These are phyloP conservation scores for Druon quercuslanigerum DNA, from an alignment of 1,140 invertebrate genomes.

Conservation along the genomic window DNA sequence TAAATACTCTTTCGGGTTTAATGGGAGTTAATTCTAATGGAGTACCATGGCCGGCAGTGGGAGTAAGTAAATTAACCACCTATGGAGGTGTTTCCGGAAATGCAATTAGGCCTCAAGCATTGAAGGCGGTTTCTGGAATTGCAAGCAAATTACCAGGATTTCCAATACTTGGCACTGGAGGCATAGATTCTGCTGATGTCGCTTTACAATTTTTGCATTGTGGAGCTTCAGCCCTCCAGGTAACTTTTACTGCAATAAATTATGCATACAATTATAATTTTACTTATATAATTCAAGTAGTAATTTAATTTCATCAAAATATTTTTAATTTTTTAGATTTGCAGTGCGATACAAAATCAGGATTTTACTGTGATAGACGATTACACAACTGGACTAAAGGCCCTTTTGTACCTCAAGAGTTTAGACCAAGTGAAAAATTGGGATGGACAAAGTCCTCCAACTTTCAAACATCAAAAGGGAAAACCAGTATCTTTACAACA, in stretches of 20 bases:
- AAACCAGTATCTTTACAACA: constrained; percentile 84
- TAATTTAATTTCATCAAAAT: neutral
- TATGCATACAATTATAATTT: constrained; percentile 9
- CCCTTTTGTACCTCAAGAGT: constrained; percentile 89
- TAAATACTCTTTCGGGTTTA: constrained; percentile 96
- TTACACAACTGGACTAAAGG: constrained; percentile 92
- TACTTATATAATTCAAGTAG: neutral
- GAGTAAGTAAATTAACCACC: constrained; percentile 88
- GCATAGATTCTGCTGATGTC: constrained; percentile 96
- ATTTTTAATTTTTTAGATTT: constrained; percentile 79
- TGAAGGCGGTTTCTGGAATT: constrained; percentile 92
- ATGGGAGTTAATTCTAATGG: constrained; percentile 91
- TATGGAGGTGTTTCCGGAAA: constrained; percentile 98
- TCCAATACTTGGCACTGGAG: constrained; percentile 95
- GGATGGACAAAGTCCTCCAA: constrained; percentile 96
- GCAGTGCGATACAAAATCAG: constrained; percentile 98
- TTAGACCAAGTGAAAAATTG: constrained; percentile 82
- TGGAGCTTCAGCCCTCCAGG: constrained; percentile 93
- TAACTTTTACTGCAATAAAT: constrained; percentile 62
- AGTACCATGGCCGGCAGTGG: constrained; percentile 93
- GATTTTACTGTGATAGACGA: constrained; percentile 97
- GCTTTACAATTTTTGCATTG: constrained; percentile 94
- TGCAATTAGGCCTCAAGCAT: constrained; percentile 93
- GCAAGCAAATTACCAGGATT: constrained; percentile 89
- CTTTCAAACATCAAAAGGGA: constrained; percentile 91